phyloP scores from a whole-genome alignment of 2,888 invertebrate species.

The Sipha maydis region DNA sequence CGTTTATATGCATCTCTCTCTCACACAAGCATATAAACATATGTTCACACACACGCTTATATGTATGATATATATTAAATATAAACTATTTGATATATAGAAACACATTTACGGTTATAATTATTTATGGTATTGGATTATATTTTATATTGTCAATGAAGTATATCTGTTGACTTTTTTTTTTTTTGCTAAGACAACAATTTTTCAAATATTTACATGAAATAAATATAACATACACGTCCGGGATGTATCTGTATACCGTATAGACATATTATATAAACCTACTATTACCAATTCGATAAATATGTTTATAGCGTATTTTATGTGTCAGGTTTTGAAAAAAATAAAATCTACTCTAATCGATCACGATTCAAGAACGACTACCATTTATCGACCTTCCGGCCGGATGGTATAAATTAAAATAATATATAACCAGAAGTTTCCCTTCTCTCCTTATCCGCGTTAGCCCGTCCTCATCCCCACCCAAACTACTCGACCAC shows the following conservation, averaged over 20 bases:
- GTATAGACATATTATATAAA: background rate
- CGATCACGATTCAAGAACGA: constrained; percentile 42
- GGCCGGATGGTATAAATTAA: constrained; percentile 56
- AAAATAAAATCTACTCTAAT: constrained; percentile 45
- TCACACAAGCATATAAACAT: background rate
- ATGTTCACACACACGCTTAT: background rate
- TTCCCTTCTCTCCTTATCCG: background rate
- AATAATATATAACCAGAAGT: background rate
- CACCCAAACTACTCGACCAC: background rate
- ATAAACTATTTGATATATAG: background rate
- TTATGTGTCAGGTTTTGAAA: background rate
- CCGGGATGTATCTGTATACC: background rate
- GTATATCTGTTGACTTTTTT: background rate
- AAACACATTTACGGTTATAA: background rate
- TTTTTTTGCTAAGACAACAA: background rate
- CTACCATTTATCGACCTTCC: constrained; percentile 37
- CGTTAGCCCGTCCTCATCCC: background rate
- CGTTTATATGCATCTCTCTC: background rate
- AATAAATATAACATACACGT: background rate
- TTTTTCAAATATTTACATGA: background rate
- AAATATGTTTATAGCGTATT: constrained; percentile 4
- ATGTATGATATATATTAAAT: background rate
- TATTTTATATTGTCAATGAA: background rate
- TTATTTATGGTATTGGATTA: background rate
- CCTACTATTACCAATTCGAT: constrained; percentile 34